These are phyloP conservation scores for Mus caroli DNA, from an alignment of 2,797 vertebrate species.

Conservation along the genomic window DNA sequence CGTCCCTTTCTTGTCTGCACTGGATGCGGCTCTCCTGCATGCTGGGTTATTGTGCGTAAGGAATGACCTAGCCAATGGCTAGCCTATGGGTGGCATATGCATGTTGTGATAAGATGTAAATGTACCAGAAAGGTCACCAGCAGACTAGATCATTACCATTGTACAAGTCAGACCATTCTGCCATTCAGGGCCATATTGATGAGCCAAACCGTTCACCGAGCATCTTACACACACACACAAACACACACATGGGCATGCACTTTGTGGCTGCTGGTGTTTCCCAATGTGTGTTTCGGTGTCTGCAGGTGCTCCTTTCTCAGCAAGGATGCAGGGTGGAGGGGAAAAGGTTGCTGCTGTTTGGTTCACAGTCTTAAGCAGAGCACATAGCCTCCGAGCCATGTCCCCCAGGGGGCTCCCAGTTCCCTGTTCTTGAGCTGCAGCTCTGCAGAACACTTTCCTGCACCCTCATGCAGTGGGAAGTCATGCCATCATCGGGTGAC, in stretches of 20 bases:
- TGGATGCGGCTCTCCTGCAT: neutral
- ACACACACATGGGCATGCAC: too few species aligned
- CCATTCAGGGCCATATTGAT: conserved; percentile 92
- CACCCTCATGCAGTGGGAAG: neutral
- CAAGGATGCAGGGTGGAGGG: neutral
- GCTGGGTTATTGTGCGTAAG: neutral
- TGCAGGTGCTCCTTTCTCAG: conserved; percentile 75
- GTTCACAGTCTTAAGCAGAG: neutral
- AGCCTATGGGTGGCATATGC: conserved; percentile 82
- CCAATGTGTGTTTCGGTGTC: conserved; percentile 77
- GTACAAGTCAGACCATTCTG: conserved; percentile 91
- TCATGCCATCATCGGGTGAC: fast-evolving
- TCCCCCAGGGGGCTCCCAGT: neutral
- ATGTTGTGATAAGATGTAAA: conserved; percentile 90
- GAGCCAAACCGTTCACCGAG: conserved; percentile 89
- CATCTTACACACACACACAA: conserved; percentile 89
- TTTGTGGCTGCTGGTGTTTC: conserved; percentile 80
- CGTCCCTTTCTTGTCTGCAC: conserved; percentile 41
- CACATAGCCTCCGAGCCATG: neutral
- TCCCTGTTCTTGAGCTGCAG: neutral
- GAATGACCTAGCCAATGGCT: conserved; percentile 65
- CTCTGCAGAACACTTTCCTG: fast-evolving
- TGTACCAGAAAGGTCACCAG: conserved; percentile 93
- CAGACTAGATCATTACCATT: conserved; percentile 91
- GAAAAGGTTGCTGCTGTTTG: neutral